phyloP scores from a whole-genome alignment of 2,888 invertebrate genomes.

The Hofmannophila pseudospretella region DNA sequence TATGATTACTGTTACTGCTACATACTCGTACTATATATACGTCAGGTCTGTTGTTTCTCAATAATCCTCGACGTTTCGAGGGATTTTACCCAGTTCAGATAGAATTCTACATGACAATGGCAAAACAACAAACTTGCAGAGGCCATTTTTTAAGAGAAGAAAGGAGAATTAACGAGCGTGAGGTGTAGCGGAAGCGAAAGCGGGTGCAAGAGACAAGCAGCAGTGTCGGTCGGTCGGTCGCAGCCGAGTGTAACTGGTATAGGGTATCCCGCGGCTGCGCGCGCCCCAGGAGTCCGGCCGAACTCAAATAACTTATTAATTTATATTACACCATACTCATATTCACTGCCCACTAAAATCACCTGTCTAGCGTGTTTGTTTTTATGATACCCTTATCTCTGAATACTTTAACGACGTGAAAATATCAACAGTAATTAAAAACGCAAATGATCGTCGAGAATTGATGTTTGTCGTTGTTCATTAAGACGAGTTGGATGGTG shows the following conservation, averaged over 20 bases:
- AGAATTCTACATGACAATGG: too few relatives aligned
- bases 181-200: background rate
- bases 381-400: constrained; percentile 58
- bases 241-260: constrained; percentile 15
- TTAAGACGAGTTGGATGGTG: constrained; percentile 43
- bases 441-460: constrained; percentile 55
- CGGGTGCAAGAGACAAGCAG: background rate
- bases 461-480: constrained; percentile 58
- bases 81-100: too few relatives aligned
- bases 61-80: too few relatives aligned
- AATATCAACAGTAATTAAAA: constrained; percentile 72
- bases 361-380: constrained; percentile 71
- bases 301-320: constrained; percentile 68
- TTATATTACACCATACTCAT: constrained; percentile 66
- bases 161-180: background rate
- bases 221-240: background rate
- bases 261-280: constrained; percentile 22
- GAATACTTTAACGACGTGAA: constrained; percentile 69
- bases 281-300: constrained; percentile 50
- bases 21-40: too few relatives aligned
- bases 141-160: too few relatives aligned
- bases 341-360: constrained; percentile 58
- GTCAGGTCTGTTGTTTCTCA: too few relatives aligned
- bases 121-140: too few relatives aligned
- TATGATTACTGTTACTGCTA: too few relatives aligned